Evolutionary conservation across 2,888 invertebrate genomes (phyloP), one percentile per base, ranked within the genome.

Genomic region (Tetropium fuscum): DNA sequence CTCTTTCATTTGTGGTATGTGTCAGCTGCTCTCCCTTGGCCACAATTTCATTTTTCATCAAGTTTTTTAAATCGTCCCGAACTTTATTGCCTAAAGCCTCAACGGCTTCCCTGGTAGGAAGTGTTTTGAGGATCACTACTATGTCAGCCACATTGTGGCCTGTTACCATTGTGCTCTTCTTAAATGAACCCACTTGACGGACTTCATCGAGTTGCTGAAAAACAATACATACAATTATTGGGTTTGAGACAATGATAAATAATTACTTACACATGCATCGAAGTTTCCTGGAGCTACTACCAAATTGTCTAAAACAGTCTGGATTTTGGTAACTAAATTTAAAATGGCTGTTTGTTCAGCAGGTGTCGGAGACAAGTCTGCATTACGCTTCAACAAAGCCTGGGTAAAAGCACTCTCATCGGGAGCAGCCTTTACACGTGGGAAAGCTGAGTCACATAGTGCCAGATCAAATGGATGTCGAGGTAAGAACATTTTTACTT

Each of bases 131-230:
- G 64, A 98, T 95, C 0, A 98, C 97, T 0, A 98, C 98, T 62
- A 98, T 92, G 75, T 98, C 98, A 0, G 98, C 98, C 0, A 96
- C 91, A 80, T 96, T 97, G 81, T 94, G 94, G 1, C 97, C 96
- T 0, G 94, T 91, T 78, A 98, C 89, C 93, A 98, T 97, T 0
- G 98, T 98, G 1, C 98, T 97, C 77, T 98, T 98, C 81, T 98
- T 98, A 81, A 95, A 98, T 0, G 98, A 96, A 0, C 98, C 98
- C 4, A 99, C 98, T 83, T 97, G 97, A 1, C 97, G 87, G 0
- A 97, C 96, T 82, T 98, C 98, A 77, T 95, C 95, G 44, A 95
- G 84, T 88, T 94, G 92, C 92, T 93, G 69, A 10, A 80, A 79
- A 68, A 44, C 48, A 60, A 36, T 53, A 53, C 7, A 38, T 45